Evolutionary conservation across 2,113 vertebrate genomes (phyloP).

Genomic region (Aphelocoma coerulescens): DNA sequence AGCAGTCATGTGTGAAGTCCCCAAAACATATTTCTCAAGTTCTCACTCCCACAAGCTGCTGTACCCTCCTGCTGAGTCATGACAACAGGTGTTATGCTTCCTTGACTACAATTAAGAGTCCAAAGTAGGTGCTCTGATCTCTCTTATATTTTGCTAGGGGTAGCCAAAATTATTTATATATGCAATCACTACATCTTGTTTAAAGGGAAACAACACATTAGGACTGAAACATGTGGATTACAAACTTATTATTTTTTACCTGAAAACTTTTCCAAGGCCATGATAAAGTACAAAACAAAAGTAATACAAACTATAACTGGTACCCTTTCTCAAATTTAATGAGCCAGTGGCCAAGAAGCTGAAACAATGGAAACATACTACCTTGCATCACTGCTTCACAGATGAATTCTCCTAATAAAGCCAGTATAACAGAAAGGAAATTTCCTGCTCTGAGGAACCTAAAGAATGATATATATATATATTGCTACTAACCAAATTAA

Average conservation of each 20-base stretch:
- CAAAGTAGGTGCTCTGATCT: background rate
- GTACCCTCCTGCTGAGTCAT: background rate
- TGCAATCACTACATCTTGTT: background rate
- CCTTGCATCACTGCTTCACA: background rate
- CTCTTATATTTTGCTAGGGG: background rate
- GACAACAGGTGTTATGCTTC: background rate
- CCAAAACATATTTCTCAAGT: background rate
- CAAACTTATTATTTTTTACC: background rate
- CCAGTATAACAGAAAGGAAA: background rate
- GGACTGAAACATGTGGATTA: background rate
- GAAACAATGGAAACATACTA: background rate
- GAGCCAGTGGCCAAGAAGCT: background rate
- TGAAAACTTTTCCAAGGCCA: background rate
- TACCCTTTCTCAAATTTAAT: background rate
- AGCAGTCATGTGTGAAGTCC: background rate
- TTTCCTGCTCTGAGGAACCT: background rate
- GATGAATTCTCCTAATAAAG: background rate
- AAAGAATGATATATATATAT: background rate
- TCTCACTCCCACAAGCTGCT: background rate
- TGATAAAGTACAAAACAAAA: background rate
- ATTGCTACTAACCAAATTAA: background rate
- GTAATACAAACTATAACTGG: background rate
- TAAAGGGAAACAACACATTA: background rate
- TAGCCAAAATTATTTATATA: background rate
- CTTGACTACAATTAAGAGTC: background rate